Conservation (phyloP, 2,113 vertebrate species). For the Neodontobutis hainanensis region DNA sequence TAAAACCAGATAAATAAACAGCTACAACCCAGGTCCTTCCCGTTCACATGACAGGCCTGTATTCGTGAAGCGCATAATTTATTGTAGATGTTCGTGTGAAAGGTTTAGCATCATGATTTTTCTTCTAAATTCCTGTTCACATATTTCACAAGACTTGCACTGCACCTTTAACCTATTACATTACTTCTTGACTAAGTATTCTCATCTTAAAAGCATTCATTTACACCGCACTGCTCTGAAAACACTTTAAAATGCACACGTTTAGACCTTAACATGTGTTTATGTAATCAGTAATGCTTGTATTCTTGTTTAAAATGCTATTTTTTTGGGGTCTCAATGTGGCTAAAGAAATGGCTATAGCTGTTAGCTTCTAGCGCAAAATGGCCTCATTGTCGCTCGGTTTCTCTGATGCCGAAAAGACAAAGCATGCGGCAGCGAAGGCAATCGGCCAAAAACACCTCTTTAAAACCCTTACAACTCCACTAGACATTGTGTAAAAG, state of each 20-base stretch:
- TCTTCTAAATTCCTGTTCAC: neutral
- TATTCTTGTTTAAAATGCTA: neutral
- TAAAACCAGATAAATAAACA: conserved; percentile 2
- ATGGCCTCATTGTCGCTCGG: conserved; percentile 74
- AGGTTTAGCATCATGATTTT: neutral
- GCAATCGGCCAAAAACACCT: neutral
- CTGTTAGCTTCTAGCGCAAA: conserved; percentile 70
- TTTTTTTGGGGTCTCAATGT: neutral
- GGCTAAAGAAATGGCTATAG: neutral
- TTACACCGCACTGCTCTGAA: neutral
- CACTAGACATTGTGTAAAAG: fast-evolving
- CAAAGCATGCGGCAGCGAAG: conserved; percentile 70
- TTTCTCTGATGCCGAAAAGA: conserved; percentile 60
- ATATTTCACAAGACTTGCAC: neutral
- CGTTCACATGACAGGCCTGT: neutral
- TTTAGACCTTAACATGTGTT: neutral
- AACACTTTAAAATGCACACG: neutral
- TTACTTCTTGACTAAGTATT: neutral
- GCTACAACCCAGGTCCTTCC: neutral
- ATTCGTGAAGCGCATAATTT: neutral
- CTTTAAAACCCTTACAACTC: fast-evolving
- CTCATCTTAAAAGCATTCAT: neutral
- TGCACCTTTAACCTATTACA: neutral
- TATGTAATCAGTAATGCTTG: neutral
- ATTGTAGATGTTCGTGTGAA: neutral